These are phyloP conservation scores for Diachasma alloeum DNA, from an alignment of 1,140 invertebrate species.

Conservation along the genomic window DNA sequence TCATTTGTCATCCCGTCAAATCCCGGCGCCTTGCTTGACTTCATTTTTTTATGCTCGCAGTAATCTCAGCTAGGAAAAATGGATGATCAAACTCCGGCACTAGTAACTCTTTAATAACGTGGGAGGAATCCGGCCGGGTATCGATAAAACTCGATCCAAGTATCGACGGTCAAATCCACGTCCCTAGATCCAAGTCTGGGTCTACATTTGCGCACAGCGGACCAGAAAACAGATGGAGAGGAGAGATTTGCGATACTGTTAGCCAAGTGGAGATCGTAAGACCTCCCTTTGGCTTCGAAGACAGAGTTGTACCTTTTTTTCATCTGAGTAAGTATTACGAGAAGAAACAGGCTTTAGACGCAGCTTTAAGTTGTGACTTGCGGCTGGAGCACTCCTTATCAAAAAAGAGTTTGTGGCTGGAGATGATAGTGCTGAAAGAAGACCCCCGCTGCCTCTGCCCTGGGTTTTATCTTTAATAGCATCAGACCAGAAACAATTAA, in stretches of 20 bases:
- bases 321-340: background rate
- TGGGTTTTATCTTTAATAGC: background rate
- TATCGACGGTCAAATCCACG: background rate
- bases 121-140: background rate
- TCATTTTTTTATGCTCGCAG: background rate
- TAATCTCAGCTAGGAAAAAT: slow-evolving; percentile 1
- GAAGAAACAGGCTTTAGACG: background rate
- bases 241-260: background rate
- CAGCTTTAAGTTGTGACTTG: background rate
- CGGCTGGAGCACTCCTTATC: slow-evolving; percentile 3
- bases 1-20: slow-evolving; percentile 29
- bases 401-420: background rate
- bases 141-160: background rate
- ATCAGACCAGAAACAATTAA: too few species aligned
- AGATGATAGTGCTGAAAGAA: background rate
- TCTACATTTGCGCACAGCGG: background rate
- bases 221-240: background rate
- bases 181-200: background rate
- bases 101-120: background rate
- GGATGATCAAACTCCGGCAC: slow-evolving; percentile 7
- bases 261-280: background rate
- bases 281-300: background rate
- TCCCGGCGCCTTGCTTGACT: slow-evolving; percentile 30
- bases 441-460: slow-evolving; percentile 6
- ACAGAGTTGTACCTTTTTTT: background rate